A percentile compares a stretch with the other conserved stretches of the same genome.
phyloP scores from a whole-genome alignment of 2,113 vertebrate genomes.

The Ceyx melanurus region DNA sequence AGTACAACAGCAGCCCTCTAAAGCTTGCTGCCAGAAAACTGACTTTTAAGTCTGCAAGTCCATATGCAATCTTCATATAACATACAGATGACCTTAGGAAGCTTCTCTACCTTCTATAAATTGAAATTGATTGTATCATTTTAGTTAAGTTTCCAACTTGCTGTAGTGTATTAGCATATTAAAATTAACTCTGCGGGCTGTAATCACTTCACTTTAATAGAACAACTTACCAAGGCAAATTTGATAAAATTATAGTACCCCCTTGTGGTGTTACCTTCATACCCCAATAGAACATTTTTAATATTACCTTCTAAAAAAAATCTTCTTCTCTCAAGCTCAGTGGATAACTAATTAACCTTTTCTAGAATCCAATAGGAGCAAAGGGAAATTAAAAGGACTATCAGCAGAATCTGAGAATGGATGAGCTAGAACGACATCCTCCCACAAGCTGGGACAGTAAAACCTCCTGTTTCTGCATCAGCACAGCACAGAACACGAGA shows the following conservation, averaged over 20 bases:
- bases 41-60: conserved; percentile 47
- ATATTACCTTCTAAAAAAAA: conserved; percentile 56
- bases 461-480: neutral
- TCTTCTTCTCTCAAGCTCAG: conserved; percentile 54
- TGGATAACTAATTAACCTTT: conserved; percentile 74
- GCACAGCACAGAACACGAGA: neutral
- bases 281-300: conserved; percentile 64
- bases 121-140: conserved; percentile 75
- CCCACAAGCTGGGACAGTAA: neutral
- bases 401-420: conserved; percentile 1
- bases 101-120: conserved; percentile 66
- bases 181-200: conserved; percentile 78
- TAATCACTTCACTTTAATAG: conserved; percentile 77
- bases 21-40: conserved; percentile 46
- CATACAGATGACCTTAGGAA: conserved; percentile 73
- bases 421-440: conserved; percentile 8
- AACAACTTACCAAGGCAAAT: conserved; percentile 72
- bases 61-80: conserved; percentile 48
- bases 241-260: conserved; percentile 77
- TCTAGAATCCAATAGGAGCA: conserved; percentile 65
- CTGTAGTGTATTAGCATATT: conserved; percentile 76
- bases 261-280: conserved; percentile 76
- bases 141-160: conserved; percentile 75
- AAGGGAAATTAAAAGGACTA: conserved; percentile 52
- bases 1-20: conserved; percentile 6